phyloP scores from a whole-genome alignment of 2,113 vertebrate genomes.

The Leptosomus discolor region DNA sequence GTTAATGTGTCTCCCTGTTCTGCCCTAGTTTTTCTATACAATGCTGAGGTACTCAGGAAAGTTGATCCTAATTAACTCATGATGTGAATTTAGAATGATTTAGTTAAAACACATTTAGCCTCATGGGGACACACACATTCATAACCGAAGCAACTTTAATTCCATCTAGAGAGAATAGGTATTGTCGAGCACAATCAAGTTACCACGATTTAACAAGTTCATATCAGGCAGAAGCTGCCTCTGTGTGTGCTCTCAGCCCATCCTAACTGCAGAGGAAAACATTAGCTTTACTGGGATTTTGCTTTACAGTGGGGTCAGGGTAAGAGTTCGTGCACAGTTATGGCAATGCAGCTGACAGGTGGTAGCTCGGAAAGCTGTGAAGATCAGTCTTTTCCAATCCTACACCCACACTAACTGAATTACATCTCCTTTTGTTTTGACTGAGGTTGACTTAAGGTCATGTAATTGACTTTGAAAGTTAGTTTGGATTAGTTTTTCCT shows the following conservation, averaged over 20 bases:
- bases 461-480: neutral
- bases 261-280: rapidly evolving
- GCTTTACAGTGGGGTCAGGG: neutral
- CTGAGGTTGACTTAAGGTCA: neutral
- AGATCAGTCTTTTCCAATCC: neutral
- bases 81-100: neutral
- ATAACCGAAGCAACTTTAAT: neutral
- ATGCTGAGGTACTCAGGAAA: neutral
- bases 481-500: neutral
- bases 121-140: neutral
- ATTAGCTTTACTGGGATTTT: neutral
- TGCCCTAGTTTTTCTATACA: neutral
- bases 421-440: neutral
- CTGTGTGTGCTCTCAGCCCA: neutral
- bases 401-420: neutral
- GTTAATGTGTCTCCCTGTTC: neutral
- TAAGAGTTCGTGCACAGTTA: neutral
- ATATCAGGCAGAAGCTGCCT: neutral
- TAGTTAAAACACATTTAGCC: neutral
- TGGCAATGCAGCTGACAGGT: neutral
- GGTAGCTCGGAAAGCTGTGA: neutral
- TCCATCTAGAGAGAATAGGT: neutral
- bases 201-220: neutral
- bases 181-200: neutral
- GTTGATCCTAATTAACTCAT: neutral